Base-by-base conservation (phyloP, 2,797 vertebrate genomes). In the Hippocampus kuda region DNA sequence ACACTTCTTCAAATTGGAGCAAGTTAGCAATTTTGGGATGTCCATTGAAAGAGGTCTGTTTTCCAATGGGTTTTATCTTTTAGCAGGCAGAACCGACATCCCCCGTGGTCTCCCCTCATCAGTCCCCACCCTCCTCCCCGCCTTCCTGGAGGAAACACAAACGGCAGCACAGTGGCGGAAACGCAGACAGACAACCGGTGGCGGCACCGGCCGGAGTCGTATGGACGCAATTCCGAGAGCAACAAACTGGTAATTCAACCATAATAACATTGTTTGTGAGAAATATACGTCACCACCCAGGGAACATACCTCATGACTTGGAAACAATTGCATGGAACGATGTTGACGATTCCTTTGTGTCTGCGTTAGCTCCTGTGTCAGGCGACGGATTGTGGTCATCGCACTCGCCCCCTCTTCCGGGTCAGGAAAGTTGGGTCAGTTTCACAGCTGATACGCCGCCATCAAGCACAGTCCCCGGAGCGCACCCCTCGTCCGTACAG, bases 361-460 rank as follows among this genome's bases (percentile, higher is more conserved):
- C 20, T 24, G 13, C 27, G 15, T 72, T 83, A 96, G 97, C 91
- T 80, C 91, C 94, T 65, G 93, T 91, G 79, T 75, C 94, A 65
- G 92, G 88, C 63, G 97, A 99, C 60, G 91, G 93, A 66, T 92
- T 95, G 88, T 99, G 97, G 97, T 85, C 94, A 63, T 94, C 95
- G 71, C 94, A 95, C 79, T 98, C 97, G 5, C 87, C 88, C 68
- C 95, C 96, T 65, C 94, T 92, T 85, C 95, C 95, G 2, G 91
- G 94, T 85, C 97, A 98, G 91, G 97, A 99, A 88, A 98, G 94
- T 68, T 99, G 97, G 97, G 97, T 99, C 93, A 99, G 97, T 93
- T 98, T 99, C 89, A 95, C 95, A 85, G 95, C 88, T 22, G 88
- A 98, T 93, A 98, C 95, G 69, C 95, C 97, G 77, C 94, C 96